Evolutionary conservation across 2,888 invertebrate species (phyloP), one percentile per base, ranked within the genome.

Genomic region (Glyphotaelius pellucidus): DNA sequence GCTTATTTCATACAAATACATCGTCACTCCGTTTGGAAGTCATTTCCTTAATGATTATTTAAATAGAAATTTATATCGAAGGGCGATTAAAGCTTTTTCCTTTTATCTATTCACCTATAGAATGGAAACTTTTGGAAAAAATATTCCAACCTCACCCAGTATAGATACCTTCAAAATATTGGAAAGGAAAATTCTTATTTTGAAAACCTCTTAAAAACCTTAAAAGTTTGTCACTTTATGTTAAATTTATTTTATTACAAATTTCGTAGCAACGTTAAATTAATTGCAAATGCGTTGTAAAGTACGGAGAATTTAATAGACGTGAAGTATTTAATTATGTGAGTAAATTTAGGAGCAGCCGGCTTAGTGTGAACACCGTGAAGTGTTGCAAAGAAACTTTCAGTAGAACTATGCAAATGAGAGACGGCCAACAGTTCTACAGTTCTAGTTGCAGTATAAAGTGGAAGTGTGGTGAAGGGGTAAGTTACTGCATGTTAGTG

Each of bases 11-110:
- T 42, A 38, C 25, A n/a, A 38, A 42, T n/a, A 85, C 38, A 25
- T 85, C 38, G 85, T 85, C 85, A 38, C 85, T 85, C n/a, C 42
- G 85, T 38, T 42, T 38, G 5, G 42, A 35, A 35, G 15, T 83
- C n/a, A 25, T 85, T 85, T 85, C 85, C 35, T 42, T 85, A 85
- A 85, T 85, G 32, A 85, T 38, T 42, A n/a, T 85, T 85, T 85
- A 25, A 38, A 85, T 38, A 85, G 85, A 85, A 31, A 83, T 38
- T 85, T 14, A 42, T 14, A 42, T 35, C 42, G 19, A 25, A 25
- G 25, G 52, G 5, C 52, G 42, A 38, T 38, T 35, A 35, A 32
- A 31, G 31, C 19, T 32, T 35, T 19, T 83, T 12, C 35, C 15
- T 83, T 32, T 35, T 15, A 32, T 32, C 83, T 32, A 83, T 32